Evolutionary conservation across 2,797 vertebrate species (phyloP).

Genomic region (Oreochromis grahami): DNA sequence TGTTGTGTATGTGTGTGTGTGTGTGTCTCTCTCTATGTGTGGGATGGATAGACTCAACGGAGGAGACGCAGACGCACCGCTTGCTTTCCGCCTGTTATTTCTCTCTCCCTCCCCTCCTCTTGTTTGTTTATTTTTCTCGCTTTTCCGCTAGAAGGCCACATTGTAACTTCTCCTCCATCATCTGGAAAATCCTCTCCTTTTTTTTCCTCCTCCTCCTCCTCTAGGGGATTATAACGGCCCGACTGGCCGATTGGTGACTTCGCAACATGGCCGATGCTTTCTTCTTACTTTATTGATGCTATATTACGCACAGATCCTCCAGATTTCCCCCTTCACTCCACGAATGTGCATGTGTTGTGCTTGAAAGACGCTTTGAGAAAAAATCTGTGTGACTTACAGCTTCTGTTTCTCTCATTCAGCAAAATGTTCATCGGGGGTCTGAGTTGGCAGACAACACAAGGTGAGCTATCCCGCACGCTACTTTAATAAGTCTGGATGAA

Average conservation of each 20-base stretch:
- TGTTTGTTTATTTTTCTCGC: slow-evolving; percentile 56
- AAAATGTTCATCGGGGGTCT: slow-evolving; percentile 97
- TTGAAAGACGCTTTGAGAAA: slow-evolving; percentile 1
- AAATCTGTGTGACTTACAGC: slow-evolving; percentile 41
- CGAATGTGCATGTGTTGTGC: slow-evolving; percentile 7
- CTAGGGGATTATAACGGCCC: slow-evolving; percentile 76
- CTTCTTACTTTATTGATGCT: slow-evolving; percentile 70
- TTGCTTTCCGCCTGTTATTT: slow-evolving; percentile 35
- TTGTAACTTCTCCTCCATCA: slow-evolving; percentile 64
- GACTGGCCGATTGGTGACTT: slow-evolving; percentile 68
- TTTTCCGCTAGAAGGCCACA: slow-evolving; percentile 50
- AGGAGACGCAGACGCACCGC: slow-evolving; percentile 60
- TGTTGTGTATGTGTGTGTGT: not conserved
- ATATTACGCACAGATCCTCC: slow-evolving; percentile 8
- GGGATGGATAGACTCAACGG: slow-evolving; percentile 62
- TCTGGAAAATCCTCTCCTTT: slow-evolving; percentile 50
- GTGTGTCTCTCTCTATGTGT: slow-evolving; percentile 43
- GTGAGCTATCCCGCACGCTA: slow-evolving; percentile 80
- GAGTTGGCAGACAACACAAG: slow-evolving; percentile 95
- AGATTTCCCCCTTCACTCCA: not conserved
- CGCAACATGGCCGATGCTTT: slow-evolving; percentile 85
- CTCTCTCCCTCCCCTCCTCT: not conserved
- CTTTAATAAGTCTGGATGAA: slow-evolving; percentile 63
- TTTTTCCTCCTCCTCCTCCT: slow-evolving; percentile 28
- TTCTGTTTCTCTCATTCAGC: slow-evolving; percentile 80